phyloP scores from a whole-genome alignment of 2,113 vertebrate genomes.

The Sinocyclocheilus anophthalmus region DNA sequence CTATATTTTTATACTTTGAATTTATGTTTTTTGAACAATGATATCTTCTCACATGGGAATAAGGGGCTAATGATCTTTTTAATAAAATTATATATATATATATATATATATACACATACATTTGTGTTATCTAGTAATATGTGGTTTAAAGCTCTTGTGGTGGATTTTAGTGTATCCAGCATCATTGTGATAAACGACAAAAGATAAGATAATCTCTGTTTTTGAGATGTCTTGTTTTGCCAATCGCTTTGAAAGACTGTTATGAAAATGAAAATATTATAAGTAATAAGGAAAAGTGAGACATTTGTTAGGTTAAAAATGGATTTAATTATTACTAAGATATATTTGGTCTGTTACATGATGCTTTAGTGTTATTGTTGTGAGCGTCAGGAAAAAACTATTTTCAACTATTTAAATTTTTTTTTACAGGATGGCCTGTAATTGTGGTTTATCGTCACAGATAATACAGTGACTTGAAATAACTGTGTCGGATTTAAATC shows the following conservation, averaged over 20 bases:
- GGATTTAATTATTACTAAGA: slow-evolving; percentile 38
- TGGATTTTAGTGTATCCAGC: slow-evolving; percentile 60
- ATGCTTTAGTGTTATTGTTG: slow-evolving; percentile 22
- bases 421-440: slow-evolving; percentile 6
- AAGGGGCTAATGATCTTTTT: slow-evolving; percentile 82
- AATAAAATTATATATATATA: slow-evolving; percentile 65
- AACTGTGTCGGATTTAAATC: background rate
- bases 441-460: background rate
- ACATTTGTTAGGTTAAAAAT: slow-evolving; percentile 39
- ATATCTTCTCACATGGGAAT: slow-evolving; percentile 76
- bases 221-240: slow-evolving; percentile 3
- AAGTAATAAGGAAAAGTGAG: background rate
- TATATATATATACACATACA: slow-evolving; percentile 4
- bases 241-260: background rate
- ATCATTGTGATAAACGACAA: background rate
- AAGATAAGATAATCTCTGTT: background rate
- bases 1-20: slow-evolving; percentile 82
- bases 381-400: background rate
- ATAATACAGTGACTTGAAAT: slow-evolving; percentile 25
- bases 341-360: slow-evolving; percentile 30
- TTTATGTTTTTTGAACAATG: slow-evolving; percentile 76
- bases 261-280: background rate
- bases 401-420: background rate
- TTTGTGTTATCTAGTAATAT: slow-evolving; percentile 40
- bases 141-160: slow-evolving; percentile 37